These are phyloP conservation scores for Cyclopterus lumpus DNA, from an alignment of 2,797 vertebrate species.

Conservation along the genomic window DNA sequence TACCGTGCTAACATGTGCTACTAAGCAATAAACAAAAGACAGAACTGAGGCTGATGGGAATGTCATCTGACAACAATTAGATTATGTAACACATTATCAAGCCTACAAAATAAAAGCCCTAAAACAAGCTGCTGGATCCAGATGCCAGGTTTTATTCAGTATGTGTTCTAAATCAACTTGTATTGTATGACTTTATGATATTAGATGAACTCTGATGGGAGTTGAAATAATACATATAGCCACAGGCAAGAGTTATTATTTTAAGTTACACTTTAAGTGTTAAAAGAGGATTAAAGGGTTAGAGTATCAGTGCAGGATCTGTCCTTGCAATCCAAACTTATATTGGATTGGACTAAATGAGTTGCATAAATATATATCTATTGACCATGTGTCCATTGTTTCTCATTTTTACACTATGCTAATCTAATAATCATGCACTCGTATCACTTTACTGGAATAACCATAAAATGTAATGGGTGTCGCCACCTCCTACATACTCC, in stretches of 20 bases:
- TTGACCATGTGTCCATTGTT: neutral
- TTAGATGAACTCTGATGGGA: neutral
- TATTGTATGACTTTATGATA: neutral
- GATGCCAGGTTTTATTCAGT: neutral
- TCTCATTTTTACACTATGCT: neutral
- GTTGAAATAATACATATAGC: conserved; percentile 25
- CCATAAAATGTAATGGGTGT: conserved; percentile 15
- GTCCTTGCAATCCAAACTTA: neutral
- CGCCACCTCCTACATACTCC: neutral
- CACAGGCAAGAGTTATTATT: neutral
- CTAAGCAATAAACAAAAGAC: neutral
- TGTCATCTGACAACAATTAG: neutral
- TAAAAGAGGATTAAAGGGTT: neutral
- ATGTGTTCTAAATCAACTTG: neutral
- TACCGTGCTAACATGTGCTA: neutral
- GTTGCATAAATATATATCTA: neutral
- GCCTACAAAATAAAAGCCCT: neutral
- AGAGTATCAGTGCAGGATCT: neutral
- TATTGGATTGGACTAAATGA: conserved; percentile 1
- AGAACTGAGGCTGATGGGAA: neutral
- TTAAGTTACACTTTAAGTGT: neutral
- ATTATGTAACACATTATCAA: neutral
- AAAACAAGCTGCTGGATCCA: neutral
- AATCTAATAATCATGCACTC: conserved; percentile 5
- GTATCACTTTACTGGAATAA: neutral